A percentile compares a stretch with the other conserved stretches of the same genome.
Conservation (phyloP, 2,797 vertebrate genomes). For the Urocyon cinereoargenteus region DNA sequence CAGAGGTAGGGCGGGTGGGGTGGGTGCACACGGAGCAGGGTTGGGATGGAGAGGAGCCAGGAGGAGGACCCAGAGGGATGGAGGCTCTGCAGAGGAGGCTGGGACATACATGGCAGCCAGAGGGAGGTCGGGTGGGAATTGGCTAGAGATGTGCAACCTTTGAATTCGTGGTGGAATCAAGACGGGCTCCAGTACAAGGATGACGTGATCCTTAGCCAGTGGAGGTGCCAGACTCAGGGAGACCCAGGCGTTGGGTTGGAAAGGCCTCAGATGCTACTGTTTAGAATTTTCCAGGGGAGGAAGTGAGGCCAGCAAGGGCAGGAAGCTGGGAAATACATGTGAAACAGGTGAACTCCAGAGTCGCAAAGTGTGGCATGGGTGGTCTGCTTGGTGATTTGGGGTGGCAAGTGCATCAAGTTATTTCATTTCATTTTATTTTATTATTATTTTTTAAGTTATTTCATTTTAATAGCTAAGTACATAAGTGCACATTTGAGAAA, state of each 20-base stretch:
- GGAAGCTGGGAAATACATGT: not conserved
- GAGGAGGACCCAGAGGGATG: not conserved
- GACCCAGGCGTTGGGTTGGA: not conserved
- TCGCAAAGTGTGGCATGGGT: not conserved
- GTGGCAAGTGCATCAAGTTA: not conserved
- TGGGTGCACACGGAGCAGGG: not conserved
- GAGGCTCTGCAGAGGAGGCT: not conserved
- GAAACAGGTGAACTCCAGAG: not conserved
- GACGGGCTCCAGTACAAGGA: not conserved
- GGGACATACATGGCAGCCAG: not conserved
- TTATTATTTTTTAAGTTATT: not conserved
- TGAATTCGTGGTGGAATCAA: not conserved
- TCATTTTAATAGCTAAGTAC: not conserved
- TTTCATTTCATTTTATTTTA: not conserved
- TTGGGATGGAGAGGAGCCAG: not conserved
- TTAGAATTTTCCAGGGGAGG: not conserved
- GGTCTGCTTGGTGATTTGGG: not conserved
- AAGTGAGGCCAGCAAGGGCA: not conserved
- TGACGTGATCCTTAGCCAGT: not conserved
- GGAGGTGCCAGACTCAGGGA: not conserved
- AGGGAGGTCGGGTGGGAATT: not conserved
- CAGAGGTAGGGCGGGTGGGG: not conserved
- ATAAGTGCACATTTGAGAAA: constrained; percentile 23
- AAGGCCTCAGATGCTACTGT: not conserved
- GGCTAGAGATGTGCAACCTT: not conserved